These are phyloP conservation scores for Sepiola atlantica DNA, from an alignment of 2,888 invertebrate species.

Conservation along the genomic window DNA sequence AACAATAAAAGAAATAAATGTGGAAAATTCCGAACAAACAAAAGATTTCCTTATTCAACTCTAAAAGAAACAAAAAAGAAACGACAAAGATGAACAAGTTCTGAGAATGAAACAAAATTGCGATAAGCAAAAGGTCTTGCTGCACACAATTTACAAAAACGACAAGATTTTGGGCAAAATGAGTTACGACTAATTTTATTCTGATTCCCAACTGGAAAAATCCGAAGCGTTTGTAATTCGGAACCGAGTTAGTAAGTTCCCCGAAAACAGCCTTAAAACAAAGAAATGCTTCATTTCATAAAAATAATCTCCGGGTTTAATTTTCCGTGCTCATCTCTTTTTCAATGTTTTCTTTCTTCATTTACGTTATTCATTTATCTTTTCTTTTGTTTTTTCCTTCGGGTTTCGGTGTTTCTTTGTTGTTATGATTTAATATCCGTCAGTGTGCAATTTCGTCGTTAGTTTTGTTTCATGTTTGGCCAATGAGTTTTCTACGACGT, in stretches of 20 bases:
- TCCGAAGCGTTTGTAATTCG: background rate
- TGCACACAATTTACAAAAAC: background rate
- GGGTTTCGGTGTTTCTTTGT: background rate
- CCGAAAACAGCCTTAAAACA: background rate
- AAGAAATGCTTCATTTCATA: background rate
- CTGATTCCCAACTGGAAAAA: background rate
- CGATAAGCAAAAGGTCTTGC: background rate
- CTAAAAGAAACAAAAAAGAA: background rate
- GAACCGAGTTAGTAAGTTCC: background rate
- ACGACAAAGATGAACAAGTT: background rate
- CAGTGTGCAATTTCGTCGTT: background rate
- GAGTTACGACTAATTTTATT: slow-evolving; percentile 3
- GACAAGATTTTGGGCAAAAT: background rate
- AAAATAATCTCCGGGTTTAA: background rate
- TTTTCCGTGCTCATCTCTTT: background rate
- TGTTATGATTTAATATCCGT: no score
- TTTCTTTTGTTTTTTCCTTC: background rate
- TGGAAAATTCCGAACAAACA: background rate
- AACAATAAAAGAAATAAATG: background rate
- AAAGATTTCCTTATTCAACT: background rate
- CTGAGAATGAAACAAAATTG: background rate
- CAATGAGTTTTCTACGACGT: background rate
- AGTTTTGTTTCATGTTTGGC: background rate
- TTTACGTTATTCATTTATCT: background rate
- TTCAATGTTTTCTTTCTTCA: background rate